Percentiles rank a stretch among this genome's conserved stretches.
Conservation (phyloP, 1,140 invertebrate species). For the Bombus impatiens region DNA sequence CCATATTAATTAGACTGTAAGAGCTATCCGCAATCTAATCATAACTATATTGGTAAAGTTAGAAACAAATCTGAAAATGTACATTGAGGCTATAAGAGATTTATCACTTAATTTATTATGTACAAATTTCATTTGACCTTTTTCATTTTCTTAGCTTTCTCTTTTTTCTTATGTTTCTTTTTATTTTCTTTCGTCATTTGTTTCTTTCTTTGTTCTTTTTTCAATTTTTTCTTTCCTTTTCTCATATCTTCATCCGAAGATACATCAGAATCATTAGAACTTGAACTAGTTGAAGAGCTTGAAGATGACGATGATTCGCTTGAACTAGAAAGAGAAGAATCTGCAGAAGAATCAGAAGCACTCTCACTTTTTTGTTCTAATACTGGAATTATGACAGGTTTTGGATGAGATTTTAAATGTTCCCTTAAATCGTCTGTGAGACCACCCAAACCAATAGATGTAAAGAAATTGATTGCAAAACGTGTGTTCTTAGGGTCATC, state of each 20-base stretch:
- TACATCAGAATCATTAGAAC: conserved; percentile 23
- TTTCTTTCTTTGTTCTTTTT: conserved; percentile 54
- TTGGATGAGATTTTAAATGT: conserved; percentile 89
- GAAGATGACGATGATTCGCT: conserved; percentile 49
- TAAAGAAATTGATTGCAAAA: conserved; percentile 99
- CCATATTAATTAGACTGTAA: too few species aligned
- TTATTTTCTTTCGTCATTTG: conserved; percentile 47
- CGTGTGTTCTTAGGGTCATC: conserved; percentile 89
- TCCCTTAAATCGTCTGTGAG: conserved; percentile 96
- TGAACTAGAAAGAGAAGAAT: conserved; percentile 58
- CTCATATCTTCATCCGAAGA: conserved; percentile 42
- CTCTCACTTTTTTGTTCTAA: conserved; percentile 46
- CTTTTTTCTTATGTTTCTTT: conserved; percentile 57
- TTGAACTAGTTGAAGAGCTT: conserved; percentile 23
- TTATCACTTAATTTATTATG: neutral
- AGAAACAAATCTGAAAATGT: too few species aligned
- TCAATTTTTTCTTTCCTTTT: conserved; percentile 45
- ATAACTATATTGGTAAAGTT: too few species aligned
- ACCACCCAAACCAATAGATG: conserved; percentile 98
- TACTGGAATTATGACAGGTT: conserved; percentile 56
- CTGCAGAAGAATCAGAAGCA: conserved; percentile 43
- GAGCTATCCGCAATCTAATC: too few species aligned
- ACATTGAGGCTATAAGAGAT: too few species aligned
- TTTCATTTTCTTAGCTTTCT: conserved; percentile 43
- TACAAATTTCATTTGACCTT: conserved; percentile 9